Conservation (phyloP, 1,140 invertebrate genomes). For the Bombus terrestris region DNA sequence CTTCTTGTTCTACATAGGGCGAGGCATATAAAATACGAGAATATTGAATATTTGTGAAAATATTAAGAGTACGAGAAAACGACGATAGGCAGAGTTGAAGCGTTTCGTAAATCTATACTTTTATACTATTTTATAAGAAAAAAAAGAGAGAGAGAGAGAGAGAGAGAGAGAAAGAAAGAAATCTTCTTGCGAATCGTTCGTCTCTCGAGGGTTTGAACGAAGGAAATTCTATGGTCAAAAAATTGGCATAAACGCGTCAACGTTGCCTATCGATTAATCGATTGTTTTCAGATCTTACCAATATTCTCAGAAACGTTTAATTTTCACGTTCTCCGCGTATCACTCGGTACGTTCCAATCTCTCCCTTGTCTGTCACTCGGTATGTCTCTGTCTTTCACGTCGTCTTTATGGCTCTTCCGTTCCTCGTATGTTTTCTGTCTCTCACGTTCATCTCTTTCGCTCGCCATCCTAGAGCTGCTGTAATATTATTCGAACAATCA, state of each 20-base stretch:
- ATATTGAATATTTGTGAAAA: not conserved
- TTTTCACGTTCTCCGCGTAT: not conserved
- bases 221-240: too few species aligned
- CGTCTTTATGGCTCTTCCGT: slow-evolving; percentile 19
- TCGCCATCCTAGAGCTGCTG: not conserved
- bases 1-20: not conserved
- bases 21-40: not conserved
- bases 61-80: not conserved
- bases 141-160: too few species aligned
- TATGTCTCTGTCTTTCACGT: slow-evolving; percentile 22
- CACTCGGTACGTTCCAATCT: not conserved
- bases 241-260: too few species aligned
- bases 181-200: too few species aligned
- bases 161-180: too few species aligned
- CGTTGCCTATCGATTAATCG: too few species aligned
- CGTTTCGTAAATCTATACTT: not conserved
- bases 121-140: too few species aligned
- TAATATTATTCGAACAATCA: too few species aligned
- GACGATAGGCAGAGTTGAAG: not conserved
- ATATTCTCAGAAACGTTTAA: not conserved
- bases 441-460: slow-evolving; percentile 24
- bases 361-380: slow-evolving; percentile 3
- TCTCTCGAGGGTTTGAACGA: too few species aligned
- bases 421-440: slow-evolving; percentile 44
- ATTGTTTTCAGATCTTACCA: not conserved